Percentiles rank a stretch among this genome's conserved stretches.
These are phyloP conservation scores for Plagodis dolabraria DNA, from an alignment of 2,888 invertebrate genomes.

Conservation along the genomic window DNA sequence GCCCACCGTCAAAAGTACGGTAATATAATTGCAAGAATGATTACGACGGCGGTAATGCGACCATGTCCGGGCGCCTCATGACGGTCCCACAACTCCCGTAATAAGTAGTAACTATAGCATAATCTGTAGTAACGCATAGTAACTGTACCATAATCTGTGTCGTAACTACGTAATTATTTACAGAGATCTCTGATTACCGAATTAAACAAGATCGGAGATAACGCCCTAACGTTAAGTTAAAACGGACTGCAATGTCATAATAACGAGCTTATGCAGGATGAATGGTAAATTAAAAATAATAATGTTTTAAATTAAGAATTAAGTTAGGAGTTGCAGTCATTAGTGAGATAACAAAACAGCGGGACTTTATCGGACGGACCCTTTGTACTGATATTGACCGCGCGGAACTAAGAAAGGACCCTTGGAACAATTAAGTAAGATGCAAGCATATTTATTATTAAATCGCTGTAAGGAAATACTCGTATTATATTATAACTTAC, in stretches of 20 bases:
- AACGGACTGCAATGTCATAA: slow-evolving; percentile 27
- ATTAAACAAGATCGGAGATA: slow-evolving; percentile 46
- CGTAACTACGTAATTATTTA: slow-evolving; percentile 43
- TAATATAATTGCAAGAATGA: slow-evolving; percentile 37
- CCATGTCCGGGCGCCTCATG: slow-evolving; percentile 31
- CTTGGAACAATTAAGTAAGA: too few species aligned
- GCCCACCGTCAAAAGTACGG: slow-evolving; percentile 23
- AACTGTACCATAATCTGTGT: slow-evolving; percentile 1
- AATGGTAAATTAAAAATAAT: slow-evolving; percentile 3
- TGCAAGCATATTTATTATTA: too few species aligned
- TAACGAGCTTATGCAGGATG: slow-evolving; percentile 10
- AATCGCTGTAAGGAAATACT: too few species aligned
- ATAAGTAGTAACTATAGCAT: not conserved
- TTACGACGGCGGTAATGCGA: slow-evolving; percentile 59
- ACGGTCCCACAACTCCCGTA: slow-evolving; percentile 20
- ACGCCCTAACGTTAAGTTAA: slow-evolving; percentile 28
- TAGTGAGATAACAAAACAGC: not conserved
- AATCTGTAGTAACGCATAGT: slow-evolving; percentile 4
- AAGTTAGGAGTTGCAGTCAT: not conserved
- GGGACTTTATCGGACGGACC: too few species aligned
- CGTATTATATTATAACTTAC: too few species aligned
- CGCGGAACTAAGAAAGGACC: too few species aligned
- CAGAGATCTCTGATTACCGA: slow-evolving; percentile 43
- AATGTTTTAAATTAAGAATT: not conserved
- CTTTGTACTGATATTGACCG: too few species aligned